Base-by-base conservation (phyloP, 2,113 vertebrate species). In the Pyxicephalus adspersus region DNA sequence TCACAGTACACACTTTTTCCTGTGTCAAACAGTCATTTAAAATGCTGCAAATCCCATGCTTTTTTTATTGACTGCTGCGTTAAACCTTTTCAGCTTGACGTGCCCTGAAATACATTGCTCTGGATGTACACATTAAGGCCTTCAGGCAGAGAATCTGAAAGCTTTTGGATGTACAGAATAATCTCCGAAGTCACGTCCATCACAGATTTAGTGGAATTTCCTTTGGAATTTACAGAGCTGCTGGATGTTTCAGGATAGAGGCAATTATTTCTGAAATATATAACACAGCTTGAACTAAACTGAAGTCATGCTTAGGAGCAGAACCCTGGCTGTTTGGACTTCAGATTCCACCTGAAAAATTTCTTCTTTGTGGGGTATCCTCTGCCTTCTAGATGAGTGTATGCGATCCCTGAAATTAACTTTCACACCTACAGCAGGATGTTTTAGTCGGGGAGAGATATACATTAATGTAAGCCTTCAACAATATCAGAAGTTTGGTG, bases 231-330 rank as follows among this genome's bases (percentile, higher is more conserved):
- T 57, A 31, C 22, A 58, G 70, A 26, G 22, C 54, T 34, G 67
- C 16, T 74, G 70, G 70, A 31, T n/a, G n/a, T 58, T 34, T n/a
- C 34, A 38, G 55, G 34, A n/a, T 38, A 20, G 52, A 31, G 57
- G 52, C 52, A 73, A 73, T 73, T 73, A 58, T 28, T 31, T 58
- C 57, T 31, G 22, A 73, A 60, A 74, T 60, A 74, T 17, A 17
- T 29, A 60, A 55, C 15, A 19, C 23, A 72, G 26, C 70, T 45
- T 72, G 70, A 72, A 72, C 70, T 55, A 72, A 72, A 72, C 52
- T 17, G 4, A 31, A 55, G 51, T 7, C 29, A 71, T 18, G 52
- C 28, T 19, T 7, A 9, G 68, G 68, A 25, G 28, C 50, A 54
- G 29, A 28, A 28, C 20, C 65, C 45, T 9, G 38, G 38, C 38